Conservation (phyloP, 1,140 invertebrate species). For the Acyrthosiphon pisum region DNA sequence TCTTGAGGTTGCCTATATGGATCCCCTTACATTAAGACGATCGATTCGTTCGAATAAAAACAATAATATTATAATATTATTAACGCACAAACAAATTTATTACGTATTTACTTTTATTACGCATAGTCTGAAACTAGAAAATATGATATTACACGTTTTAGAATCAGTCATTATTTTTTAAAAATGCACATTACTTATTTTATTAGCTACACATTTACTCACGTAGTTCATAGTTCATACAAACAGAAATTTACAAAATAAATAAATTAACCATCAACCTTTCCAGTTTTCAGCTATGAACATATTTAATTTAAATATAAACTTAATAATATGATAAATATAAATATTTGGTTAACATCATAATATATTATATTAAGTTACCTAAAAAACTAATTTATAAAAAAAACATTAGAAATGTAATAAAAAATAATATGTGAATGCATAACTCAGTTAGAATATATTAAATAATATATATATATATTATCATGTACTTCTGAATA, state of each 20-base stretch:
- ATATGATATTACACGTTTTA: not conserved
- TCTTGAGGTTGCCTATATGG: conserved; percentile 24
- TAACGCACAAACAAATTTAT: not conserved
- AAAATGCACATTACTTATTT: not conserved
- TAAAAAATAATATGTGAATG: too few species aligned
- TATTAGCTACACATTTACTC: too few species aligned
- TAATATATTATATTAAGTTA: too few species aligned
- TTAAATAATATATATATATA: not conserved
- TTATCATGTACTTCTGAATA: not conserved
- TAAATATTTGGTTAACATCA: too few species aligned
- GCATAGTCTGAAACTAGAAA: not conserved
- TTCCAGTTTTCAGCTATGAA: too few species aligned
- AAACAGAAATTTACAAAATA: not conserved
- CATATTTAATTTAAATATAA: too few species aligned
- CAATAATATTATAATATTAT: not conserved
- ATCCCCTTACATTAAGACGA: not conserved
- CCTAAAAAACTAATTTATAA: too few species aligned
- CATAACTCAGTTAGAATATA: not conserved
- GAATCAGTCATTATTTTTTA: not conserved
- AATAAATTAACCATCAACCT: not conserved
- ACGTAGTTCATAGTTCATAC: too few species aligned
- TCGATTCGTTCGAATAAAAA: not conserved
- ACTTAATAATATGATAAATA: too few species aligned
- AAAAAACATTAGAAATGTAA: too few species aligned
- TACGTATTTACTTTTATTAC: not conserved